Percentiles rank a stretch among this genome's conserved stretches.
Conservation (phyloP, 2,113 vertebrate species). For the Gobio gobio region DNA sequence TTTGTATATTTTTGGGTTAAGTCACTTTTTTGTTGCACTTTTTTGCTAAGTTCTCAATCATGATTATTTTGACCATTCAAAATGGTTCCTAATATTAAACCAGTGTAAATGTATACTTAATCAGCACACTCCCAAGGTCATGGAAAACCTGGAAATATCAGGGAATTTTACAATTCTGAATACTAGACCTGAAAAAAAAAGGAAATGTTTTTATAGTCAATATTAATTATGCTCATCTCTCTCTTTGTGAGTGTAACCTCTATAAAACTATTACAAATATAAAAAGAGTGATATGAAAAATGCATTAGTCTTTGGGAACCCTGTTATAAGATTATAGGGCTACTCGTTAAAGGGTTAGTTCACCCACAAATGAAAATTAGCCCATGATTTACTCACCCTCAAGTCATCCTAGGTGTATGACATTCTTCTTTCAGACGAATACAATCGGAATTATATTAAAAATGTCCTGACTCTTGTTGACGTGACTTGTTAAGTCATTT, state of each 20-base stretch:
- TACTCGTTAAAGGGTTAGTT: not conserved
- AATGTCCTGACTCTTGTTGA: too few species aligned
- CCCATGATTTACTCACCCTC: too few species aligned
- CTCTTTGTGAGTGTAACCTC: not conserved
- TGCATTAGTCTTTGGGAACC: too few species aligned
- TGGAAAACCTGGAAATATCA: constrained; percentile 18
- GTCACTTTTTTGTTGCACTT: constrained; percentile 56
- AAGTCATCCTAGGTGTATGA: too few species aligned
- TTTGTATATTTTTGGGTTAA: constrained; percentile 26
- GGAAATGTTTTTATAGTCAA: not conserved
- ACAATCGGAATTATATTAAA: too few species aligned
- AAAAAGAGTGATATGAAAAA: not conserved
- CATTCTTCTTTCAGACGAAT: too few species aligned
- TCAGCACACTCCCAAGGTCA: constrained; percentile 11
- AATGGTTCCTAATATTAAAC: constrained; percentile 4
- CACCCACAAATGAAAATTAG: too few species aligned
- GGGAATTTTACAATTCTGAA: not conserved
- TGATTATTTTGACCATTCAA: constrained; percentile 1
- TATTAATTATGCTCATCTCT: not conserved
- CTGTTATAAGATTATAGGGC: not conserved
- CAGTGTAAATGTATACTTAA: not conserved
- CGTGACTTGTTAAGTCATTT: too few species aligned
- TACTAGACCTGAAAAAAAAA: not conserved
- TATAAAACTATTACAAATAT: constrained; percentile 2
- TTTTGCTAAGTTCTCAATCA: constrained; percentile 3